phyloP scores from a whole-genome alignment of 2,888 invertebrate species.

The Hirtodrosophila alboralis region DNA sequence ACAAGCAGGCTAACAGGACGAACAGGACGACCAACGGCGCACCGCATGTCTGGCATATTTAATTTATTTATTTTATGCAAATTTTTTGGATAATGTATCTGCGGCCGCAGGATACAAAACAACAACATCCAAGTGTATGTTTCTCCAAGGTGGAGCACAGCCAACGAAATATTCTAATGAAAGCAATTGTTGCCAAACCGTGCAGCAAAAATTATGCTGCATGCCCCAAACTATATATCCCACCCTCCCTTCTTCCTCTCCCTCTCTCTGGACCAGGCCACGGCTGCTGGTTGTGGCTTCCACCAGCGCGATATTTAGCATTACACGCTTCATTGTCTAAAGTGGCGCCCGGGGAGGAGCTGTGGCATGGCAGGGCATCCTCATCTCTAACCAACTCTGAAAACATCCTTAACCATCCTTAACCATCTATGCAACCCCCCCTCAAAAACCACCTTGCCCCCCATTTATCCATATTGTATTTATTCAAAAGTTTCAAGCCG shows the following conservation, averaged over 20 bases:
- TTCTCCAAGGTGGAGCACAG: constrained; percentile 63
- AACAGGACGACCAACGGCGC: constrained; percentile 69
- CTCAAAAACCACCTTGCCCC: not conserved
- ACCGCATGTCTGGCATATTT: constrained; percentile 81
- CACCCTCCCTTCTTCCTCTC: not conserved
- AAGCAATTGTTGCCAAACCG: constrained; percentile 80
- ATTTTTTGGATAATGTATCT: constrained; percentile 82
- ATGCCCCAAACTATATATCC: constrained; percentile 35
- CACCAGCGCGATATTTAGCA: constrained; percentile 75
- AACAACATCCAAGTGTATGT: constrained; percentile 66
- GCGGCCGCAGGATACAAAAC: constrained; percentile 78
- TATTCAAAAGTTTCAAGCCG: constrained; percentile 75
- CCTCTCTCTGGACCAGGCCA: constrained; percentile 20
- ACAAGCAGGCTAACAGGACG: constrained; percentile 21
- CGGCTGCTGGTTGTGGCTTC: constrained; percentile 69
- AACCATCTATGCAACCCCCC: constrained; percentile 5
- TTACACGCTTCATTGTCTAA: constrained; percentile 80
- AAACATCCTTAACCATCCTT: constrained; percentile 1
- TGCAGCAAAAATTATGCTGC: constrained; percentile 77
- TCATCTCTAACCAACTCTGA: constrained; percentile 5
- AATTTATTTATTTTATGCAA: constrained; percentile 84
- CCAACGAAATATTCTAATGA: constrained; percentile 70
- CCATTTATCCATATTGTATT: constrained; percentile 64
- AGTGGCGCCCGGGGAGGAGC: constrained; percentile 70
- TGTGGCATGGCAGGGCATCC: no score